These are phyloP conservation scores for Scolopax rusticola DNA, from an alignment of 2,797 vertebrate species.

Conservation along the genomic window DNA sequence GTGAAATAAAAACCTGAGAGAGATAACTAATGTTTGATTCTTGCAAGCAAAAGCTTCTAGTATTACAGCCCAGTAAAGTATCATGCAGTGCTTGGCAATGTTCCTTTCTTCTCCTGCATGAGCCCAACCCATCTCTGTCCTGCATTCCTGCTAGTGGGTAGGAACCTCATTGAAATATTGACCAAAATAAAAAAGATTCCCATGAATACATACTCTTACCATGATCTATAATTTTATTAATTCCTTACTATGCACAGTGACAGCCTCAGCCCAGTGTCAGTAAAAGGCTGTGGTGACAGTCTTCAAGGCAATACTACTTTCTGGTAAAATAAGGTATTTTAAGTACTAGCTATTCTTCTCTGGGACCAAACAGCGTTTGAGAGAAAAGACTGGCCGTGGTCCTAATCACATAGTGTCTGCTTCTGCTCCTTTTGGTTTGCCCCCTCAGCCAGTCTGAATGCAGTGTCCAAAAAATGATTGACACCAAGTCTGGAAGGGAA, in stretches of 20 bases:
- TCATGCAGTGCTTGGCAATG: neutral
- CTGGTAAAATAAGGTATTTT: neutral
- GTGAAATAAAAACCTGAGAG: conserved; percentile 56
- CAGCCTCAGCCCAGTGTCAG: neutral
- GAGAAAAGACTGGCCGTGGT: neutral
- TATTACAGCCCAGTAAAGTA: conserved; percentile 4
- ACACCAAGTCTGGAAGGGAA: neutral
- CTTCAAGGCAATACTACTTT: neutral
- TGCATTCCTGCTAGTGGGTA: neutral
- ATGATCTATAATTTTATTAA: neutral
- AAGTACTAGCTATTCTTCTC: neutral
- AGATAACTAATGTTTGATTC: conserved; percentile 48
- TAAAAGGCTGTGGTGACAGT: neutral
- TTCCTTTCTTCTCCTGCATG: conserved; percentile 14
- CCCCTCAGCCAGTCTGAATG: neutral
- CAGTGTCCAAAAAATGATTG: neutral
- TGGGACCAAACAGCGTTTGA: accelerated
- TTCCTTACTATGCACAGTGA: neutral
- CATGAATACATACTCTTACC: neutral
- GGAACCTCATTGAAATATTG: conserved; percentile 42
- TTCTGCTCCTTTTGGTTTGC: neutral
- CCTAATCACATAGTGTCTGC: neutral
- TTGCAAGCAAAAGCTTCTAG: conserved; percentile 24
- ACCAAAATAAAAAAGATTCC: conserved; percentile 26
- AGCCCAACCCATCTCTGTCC: neutral